Conservation (phyloP, 1,140 invertebrate genomes). For the Amphibalanus amphitrite region DNA sequence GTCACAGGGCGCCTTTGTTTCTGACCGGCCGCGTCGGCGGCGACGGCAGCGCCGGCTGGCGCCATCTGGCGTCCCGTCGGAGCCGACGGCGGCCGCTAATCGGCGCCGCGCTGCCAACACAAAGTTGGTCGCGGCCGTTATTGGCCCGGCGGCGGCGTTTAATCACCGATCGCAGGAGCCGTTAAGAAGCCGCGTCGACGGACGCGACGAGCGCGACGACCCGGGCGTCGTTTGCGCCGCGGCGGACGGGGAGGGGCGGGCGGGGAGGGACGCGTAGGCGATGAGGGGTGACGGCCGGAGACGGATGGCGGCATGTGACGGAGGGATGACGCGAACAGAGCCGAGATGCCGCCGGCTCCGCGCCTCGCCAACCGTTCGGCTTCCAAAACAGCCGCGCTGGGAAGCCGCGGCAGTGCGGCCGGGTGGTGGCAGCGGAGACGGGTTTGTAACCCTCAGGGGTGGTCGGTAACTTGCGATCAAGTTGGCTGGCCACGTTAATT, state of each 20-base stretch:
- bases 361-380: too few relatives aligned
- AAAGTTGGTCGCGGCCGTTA: not conserved
- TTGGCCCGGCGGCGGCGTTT: not conserved
- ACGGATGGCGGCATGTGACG: not conserved
- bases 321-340: not conserved
- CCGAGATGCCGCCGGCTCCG: too few relatives aligned
- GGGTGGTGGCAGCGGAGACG: too few relatives aligned
- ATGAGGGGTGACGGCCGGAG: not conserved
- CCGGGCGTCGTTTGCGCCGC: not conserved
- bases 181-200: not conserved
- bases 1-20: too few relatives aligned
- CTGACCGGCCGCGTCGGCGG: not conserved
- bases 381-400: too few relatives aligned
- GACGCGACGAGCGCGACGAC: not conserved
- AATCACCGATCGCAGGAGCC: not conserved
- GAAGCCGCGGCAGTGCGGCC: too few relatives aligned
- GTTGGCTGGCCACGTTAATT: too few relatives aligned
- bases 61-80: not conserved
- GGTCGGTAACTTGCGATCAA: too few relatives aligned
- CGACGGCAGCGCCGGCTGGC: too few relatives aligned
- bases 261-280: not conserved
- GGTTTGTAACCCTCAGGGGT: too few relatives aligned
- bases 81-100: not conserved
- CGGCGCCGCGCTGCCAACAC: not conserved
- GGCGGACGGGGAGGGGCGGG: too few relatives aligned